A percentile compares a stretch with the other conserved stretches of the same genome.
Conservation (phyloP, 2,797 vertebrate genomes). For the Hippocampus kuda region DNA sequence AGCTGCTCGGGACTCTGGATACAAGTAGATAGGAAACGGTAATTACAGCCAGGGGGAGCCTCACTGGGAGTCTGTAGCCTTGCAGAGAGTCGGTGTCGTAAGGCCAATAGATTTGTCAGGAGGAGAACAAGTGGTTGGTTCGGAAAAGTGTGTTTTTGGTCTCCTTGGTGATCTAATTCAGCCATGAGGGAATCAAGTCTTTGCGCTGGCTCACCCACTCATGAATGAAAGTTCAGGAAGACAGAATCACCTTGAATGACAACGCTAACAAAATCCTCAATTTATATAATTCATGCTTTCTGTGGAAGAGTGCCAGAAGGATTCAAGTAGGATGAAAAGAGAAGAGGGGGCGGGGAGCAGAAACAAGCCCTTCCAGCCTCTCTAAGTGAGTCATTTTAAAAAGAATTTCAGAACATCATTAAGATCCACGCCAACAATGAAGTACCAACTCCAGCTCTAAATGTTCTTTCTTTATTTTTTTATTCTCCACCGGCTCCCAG, state of each 20-base stretch:
- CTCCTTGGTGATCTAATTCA: not conserved
- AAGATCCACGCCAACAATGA: conserved; percentile 43
- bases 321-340: not conserved
- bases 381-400: conserved; percentile 38
- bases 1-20: conserved; percentile 32
- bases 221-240: conserved; percentile 20
- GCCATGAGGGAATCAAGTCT: not conserved
- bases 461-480: conserved; percentile 32
- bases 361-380: conserved; percentile 23
- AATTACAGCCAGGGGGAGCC: conserved; percentile 48
- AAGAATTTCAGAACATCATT: conserved; percentile 47
- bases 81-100: conserved; percentile 45
- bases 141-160: conserved; percentile 32
- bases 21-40: conserved; percentile 46
- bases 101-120: conserved; percentile 43
- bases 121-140: conserved; percentile 39
- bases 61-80: conserved; percentile 38
- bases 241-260: not conserved
- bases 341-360: not conserved
- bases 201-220: conserved; percentile 11
- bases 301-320: not conserved
- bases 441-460: conserved; percentile 27
- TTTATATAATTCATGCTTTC: not conserved
- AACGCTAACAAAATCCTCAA: not conserved
- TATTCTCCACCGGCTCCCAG: conserved; percentile 30